Percentiles rank a stretch among this genome's conserved stretches.
phyloP scores from a whole-genome alignment of 2,888 invertebrate species.

The Griposia aprilina region DNA sequence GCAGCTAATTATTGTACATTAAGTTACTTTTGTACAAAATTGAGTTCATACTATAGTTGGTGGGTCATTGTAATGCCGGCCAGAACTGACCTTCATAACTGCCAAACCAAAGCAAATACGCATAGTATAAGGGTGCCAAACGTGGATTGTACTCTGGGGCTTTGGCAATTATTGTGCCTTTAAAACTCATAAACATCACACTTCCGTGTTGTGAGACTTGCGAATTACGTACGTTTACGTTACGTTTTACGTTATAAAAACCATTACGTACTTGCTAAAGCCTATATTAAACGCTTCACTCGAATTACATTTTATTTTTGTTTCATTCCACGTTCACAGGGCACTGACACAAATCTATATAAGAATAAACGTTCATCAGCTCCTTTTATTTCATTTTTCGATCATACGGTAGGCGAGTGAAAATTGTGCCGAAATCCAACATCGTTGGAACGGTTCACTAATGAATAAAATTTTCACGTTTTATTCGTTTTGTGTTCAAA shows the following conservation, averaged over 20 bases:
- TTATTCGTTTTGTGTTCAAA: neutral
- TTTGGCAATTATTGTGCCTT: neutral
- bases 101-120: slow-evolving; percentile 6
- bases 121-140: slow-evolving; percentile 1
- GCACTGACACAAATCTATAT: no score
- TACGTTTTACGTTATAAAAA: no score
- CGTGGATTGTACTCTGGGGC: neutral
- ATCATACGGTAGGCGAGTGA: neutral
- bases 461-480: neutral
- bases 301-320: neutral
- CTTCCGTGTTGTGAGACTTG: neutral
- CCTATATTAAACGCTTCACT: neutral
- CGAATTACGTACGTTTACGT: no score
- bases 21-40: neutral
- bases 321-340: neutral
- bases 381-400: neutral
- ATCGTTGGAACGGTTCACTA: neutral
- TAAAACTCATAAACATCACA: neutral
- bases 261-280: neutral
- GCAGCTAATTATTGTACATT: no score
- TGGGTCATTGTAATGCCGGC: neutral
- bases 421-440: neutral
- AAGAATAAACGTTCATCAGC: neutral
- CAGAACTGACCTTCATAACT: neutral
- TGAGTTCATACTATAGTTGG: neutral